phyloP scores from a whole-genome alignment of 2,797 vertebrate species.

The Corythornis leucogaster region DNA sequence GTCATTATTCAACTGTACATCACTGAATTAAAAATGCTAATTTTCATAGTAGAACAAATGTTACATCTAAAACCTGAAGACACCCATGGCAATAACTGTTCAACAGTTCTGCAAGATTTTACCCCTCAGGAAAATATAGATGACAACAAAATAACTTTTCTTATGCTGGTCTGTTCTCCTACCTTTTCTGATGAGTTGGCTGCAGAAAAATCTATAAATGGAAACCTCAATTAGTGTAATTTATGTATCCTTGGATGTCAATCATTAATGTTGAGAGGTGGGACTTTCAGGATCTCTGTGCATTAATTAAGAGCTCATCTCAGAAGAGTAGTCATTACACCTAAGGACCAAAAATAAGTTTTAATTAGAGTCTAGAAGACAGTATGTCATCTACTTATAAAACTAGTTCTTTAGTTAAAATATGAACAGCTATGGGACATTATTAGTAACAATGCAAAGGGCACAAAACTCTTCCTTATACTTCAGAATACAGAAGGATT shows the following conservation, averaged over 20 bases:
- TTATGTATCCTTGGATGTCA: constrained; percentile 83
- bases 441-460: constrained; percentile 41
- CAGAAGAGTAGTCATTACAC: constrained; percentile 81
- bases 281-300: constrained; percentile 78
- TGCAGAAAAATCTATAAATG: constrained; percentile 61
- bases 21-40: constrained; percentile 25
- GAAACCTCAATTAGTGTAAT: constrained; percentile 83
- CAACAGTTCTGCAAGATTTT: constrained; percentile 36
- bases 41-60: constrained; percentile 50
- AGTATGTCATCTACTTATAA: constrained; percentile 74
- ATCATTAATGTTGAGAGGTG: constrained; percentile 83
- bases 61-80: constrained; percentile 17
- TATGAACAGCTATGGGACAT: constrained; percentile 40
- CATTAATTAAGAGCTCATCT: constrained; percentile 86
- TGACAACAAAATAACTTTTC: constrained; percentile 56
- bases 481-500: not conserved
- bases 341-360: constrained; percentile 84
- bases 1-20: constrained; percentile 9
- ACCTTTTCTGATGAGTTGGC: constrained; percentile 81
- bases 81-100: constrained; percentile 8
- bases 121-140: constrained; percentile 31
- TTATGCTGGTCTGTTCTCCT: constrained; percentile 74
- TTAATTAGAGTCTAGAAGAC: constrained; percentile 83
- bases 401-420: constrained; percentile 60
- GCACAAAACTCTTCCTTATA: not conserved